phyloP scores from a whole-genome alignment of 30 jellyfish, hydroid and myxozoan genomes.

The Cassiopea andromeda region DNA sequence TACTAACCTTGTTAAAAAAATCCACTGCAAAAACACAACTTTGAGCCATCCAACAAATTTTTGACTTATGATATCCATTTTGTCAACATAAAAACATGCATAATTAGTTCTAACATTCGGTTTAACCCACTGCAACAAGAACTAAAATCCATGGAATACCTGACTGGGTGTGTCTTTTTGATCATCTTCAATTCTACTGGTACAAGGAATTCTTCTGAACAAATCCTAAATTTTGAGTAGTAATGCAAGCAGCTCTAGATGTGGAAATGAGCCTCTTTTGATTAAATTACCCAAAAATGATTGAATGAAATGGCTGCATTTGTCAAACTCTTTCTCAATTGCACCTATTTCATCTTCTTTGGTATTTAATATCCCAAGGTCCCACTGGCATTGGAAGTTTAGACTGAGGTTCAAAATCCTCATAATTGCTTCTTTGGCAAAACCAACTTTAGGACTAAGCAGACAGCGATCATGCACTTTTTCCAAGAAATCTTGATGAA shows the following conservation, averaged over 20 bases:
- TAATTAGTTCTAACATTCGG: too few species aligned
- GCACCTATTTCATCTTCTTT: slow-evolving; percentile 43
- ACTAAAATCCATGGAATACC: too few species aligned
- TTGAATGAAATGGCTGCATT: slow-evolving; percentile 80
- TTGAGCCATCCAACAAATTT: too few species aligned
- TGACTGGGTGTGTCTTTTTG: too few species aligned
- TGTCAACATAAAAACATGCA: too few species aligned
- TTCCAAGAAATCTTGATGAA: slow-evolving; percentile 68
- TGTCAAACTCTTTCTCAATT: slow-evolving; percentile 73
- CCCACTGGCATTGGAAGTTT: slow-evolving; percentile 77
- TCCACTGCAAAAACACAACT: too few species aligned
- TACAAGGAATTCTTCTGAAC: neutral
- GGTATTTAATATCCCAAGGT: slow-evolving; percentile 24
- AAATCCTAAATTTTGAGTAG: slow-evolving; percentile 7
- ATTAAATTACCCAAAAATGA: slow-evolving; percentile 81
- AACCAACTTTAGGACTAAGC: slow-evolving; percentile 82
- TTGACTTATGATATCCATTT: too few species aligned
- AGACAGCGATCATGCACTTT: slow-evolving; percentile 83
- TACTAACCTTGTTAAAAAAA: too few species aligned
- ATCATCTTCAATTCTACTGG: neutral
- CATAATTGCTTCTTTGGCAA: slow-evolving; percentile 83
- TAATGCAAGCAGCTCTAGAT: slow-evolving; percentile 57
- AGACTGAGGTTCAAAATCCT: slow-evolving; percentile 67
- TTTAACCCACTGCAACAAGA: too few species aligned
- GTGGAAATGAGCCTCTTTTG: slow-evolving; percentile 92